Conservation (phyloP, 2,888 invertebrate genomes). For the Apamea anceps region DNA sequence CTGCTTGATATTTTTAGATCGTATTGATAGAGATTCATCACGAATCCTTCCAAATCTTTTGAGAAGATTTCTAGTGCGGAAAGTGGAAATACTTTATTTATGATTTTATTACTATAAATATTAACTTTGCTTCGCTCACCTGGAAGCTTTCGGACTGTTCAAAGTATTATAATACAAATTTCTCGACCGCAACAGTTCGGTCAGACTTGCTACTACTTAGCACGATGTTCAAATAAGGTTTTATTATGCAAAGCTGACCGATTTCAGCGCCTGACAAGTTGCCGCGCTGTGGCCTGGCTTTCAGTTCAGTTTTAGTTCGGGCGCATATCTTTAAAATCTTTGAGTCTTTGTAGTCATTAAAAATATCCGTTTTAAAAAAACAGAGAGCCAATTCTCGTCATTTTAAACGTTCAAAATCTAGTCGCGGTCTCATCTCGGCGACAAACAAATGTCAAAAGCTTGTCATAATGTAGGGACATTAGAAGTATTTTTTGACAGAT, state of each 20-base stretch:
- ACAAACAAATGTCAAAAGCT: too few species aligned
- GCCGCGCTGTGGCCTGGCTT: too few species aligned
- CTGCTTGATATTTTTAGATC: neutral
- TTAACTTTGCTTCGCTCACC: neutral
- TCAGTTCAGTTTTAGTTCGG: too few species aligned
- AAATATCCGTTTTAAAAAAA: too few species aligned
- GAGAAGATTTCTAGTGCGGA: neutral
- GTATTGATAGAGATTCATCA: neutral
- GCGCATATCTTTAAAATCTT: too few species aligned
- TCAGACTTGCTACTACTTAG: neutral
- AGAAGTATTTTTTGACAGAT: too few species aligned
- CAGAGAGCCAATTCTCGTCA: too few species aligned
- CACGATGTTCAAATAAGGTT: neutral
- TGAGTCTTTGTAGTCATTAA: too few species aligned
- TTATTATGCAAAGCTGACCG: constrained; percentile 14
- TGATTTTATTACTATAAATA: neutral
- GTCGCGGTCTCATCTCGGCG: too few species aligned
- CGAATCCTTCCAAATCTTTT: neutral
- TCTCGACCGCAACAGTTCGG: neutral
- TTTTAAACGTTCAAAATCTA: too few species aligned
- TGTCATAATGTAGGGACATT: too few species aligned
- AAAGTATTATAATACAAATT: constrained; percentile 18
- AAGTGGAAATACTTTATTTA: neutral
- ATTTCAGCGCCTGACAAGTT: neutral
- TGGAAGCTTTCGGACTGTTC: neutral